phyloP scores from a whole-genome alignment of 2,113 vertebrate species.

The Dicerorhinus sumatrensis region DNA sequence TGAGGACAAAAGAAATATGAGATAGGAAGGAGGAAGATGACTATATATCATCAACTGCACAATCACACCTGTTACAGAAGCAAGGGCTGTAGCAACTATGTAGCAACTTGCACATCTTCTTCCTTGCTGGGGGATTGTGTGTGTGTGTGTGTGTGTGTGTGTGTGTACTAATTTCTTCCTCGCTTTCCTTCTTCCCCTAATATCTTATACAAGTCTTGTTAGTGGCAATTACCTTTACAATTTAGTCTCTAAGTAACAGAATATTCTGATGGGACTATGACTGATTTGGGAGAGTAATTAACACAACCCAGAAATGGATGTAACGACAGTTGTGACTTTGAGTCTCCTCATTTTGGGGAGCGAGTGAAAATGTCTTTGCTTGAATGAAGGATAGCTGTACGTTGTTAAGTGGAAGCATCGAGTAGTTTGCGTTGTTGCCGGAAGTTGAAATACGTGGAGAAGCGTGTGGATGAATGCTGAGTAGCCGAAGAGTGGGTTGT shows the following conservation, averaged over 20 bases:
- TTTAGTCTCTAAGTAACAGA: neutral
- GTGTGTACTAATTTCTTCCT: no score
- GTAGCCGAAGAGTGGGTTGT: neutral
- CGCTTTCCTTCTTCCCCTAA: no score
- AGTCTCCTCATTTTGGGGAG: neutral
- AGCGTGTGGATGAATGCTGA: neutral
- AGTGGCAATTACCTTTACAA: no score
- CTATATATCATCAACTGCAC: neutral
- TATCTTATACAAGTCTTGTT: no score
- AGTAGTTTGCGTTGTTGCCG: neutral
- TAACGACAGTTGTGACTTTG: neutral
- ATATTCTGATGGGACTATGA: neutral
- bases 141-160: no score
- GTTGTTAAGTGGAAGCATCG: neutral
- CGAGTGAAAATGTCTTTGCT: neutral
- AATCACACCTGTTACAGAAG: neutral
- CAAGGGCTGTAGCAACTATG: neutral
- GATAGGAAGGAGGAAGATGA: no score
- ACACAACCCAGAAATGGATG: neutral
- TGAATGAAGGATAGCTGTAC: neutral
- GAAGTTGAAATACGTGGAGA: neutral
- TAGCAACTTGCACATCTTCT: neutral
- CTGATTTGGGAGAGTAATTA: neutral
- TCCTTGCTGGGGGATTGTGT: neutral
- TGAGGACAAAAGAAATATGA: neutral